These are phyloP conservation scores for Cercopithecus mona DNA, from an alignment of 2,113 vertebrate species.

Conservation along the genomic window DNA sequence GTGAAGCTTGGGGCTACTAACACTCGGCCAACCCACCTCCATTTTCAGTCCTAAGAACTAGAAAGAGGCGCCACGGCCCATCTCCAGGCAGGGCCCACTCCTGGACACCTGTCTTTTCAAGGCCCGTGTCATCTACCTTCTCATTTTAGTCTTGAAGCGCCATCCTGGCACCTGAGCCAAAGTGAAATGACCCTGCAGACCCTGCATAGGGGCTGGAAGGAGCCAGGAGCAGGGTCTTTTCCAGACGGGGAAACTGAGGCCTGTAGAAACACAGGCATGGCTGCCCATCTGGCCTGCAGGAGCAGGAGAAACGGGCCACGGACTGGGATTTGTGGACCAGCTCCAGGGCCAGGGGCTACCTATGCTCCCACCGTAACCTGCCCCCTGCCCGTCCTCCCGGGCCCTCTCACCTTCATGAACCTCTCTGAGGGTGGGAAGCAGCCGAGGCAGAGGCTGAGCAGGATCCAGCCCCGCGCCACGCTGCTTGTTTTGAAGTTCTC, in stretches of 20 bases:
- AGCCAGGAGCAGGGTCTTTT: not conserved
- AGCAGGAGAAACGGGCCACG: not conserved
- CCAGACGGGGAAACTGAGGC: not conserved
- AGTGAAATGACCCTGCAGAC: not conserved
- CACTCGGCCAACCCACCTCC: not conserved
- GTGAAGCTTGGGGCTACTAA: not conserved
- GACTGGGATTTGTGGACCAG: not conserved
- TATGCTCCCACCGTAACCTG: not conserved
- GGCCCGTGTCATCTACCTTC: not conserved
- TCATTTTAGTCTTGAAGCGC: not conserved
- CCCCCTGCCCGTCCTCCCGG: too few species aligned
- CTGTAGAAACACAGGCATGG: not conserved
- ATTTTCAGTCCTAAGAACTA: not conserved
- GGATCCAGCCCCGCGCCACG: conserved; percentile 94
- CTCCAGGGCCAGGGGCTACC: not conserved
- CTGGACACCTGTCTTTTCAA: not conserved
- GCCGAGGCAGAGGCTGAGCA: conserved; percentile 95
- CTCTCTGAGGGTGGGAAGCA: conserved; percentile 94
- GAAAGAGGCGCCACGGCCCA: not conserved
- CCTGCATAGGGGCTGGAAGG: not conserved
- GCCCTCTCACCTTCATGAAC: conserved; percentile 88
- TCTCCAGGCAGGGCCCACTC: not conserved
- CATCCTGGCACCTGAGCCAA: not conserved
- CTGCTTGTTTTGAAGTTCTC: conserved; percentile 91
- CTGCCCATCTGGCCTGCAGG: not conserved